Evolutionary conservation across 1,140 invertebrate species (phyloP).

Genomic region (Phymastichus coffea): DNA sequence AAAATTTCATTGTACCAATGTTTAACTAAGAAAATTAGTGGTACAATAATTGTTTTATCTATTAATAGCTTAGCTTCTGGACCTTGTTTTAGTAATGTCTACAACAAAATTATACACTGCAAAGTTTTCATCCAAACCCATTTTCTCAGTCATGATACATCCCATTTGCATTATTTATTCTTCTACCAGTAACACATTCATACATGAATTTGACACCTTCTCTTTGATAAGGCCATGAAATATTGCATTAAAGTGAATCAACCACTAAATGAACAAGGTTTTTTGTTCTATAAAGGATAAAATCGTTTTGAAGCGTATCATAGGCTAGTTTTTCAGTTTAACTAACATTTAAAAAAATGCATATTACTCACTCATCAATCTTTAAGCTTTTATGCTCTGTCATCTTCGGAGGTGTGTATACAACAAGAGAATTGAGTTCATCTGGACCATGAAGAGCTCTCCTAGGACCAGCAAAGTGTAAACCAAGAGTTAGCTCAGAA

Average conservation of each 20-base stretch:
- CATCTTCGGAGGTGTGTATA: constrained; percentile 82
- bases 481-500: constrained; percentile 72
- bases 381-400: constrained; percentile 84
- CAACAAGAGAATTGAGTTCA: constrained; percentile 88
- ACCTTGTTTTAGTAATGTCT: constrained; percentile 88
- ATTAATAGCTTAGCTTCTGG: constrained; percentile 83
- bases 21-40: constrained; percentile 95
- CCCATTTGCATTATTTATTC: constrained; percentile 89
- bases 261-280: constrained; percentile 61
- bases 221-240: constrained; percentile 95
- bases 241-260: constrained; percentile 86
- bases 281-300: constrained; percentile 40
- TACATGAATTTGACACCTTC: constrained; percentile 99
- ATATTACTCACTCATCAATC: constrained; percentile 62
- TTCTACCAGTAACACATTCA: constrained; percentile 93
- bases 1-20: constrained; percentile 99
- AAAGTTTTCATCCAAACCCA: constrained; percentile 96
- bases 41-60: constrained; percentile 91
- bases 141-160: constrained; percentile 99
- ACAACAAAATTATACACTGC: constrained; percentile 95
- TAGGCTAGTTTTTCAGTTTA: no score
- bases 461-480: constrained; percentile 68
- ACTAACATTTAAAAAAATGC: no score
- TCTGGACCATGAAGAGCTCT: constrained; percentile 89
- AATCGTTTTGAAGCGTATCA: no score